Percentiles rank a stretch among this genome's conserved stretches.
These are phyloP conservation scores for Sesia apiformis DNA, from an alignment of 2,888 invertebrate genomes.

Conservation along the genomic window DNA sequence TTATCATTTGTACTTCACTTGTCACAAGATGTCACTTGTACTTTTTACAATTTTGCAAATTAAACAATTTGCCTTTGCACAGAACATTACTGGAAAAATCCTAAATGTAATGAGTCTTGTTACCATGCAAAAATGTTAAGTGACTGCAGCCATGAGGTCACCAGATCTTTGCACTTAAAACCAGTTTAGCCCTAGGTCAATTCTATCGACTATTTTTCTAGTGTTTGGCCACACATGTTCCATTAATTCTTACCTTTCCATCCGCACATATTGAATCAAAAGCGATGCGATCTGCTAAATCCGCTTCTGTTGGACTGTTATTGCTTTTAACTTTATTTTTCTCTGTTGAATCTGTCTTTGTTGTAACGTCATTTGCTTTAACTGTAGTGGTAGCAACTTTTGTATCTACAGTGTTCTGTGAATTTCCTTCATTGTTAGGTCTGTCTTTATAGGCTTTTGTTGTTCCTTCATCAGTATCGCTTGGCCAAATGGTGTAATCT, in stretches of 20 bases:
- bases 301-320: neutral
- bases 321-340: neutral
- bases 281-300: neutral
- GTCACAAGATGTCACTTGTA: no score
- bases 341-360: neutral
- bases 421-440: neutral
- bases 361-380: neutral
- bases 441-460: neutral
- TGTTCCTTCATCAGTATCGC: neutral
- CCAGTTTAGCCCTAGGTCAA: no score
- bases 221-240: neutral
- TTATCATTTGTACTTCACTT: no score
- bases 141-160: no score
- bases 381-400: neutral
- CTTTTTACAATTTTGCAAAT: no score
- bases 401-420: neutral
- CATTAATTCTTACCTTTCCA: neutral
- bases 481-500: neutral
- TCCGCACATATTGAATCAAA: neutral
- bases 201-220: neutral
- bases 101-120: no score
- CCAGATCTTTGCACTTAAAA: no score
- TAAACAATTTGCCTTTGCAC: no score
- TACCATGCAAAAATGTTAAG: no score
- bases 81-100: no score